Evolutionary conservation across 2,888 invertebrate genomes (phyloP).

Genomic region (Nephrotoma appendiculata): DNA sequence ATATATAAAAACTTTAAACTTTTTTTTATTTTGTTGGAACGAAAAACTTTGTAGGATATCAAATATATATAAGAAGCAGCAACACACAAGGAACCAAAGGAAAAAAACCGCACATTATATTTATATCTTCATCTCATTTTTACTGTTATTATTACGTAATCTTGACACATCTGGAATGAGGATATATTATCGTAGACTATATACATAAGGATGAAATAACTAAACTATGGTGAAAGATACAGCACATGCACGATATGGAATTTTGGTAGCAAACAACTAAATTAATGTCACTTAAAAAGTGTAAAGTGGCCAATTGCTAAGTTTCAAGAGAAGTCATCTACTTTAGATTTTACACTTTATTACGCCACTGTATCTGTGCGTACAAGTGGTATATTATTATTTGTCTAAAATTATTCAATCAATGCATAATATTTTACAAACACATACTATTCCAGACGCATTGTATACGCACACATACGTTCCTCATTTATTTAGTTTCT

Average conservation of each 20-base stretch:
- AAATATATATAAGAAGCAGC: neutral
- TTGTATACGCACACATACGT: neutral
- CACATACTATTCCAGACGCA: neutral
- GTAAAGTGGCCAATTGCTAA: neutral
- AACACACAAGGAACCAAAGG: neutral
- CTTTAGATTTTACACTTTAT: neutral
- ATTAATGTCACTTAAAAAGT: neutral
- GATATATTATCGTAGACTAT: neutral
- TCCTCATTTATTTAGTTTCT: neutral
- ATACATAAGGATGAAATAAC: neutral
- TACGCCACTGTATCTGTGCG: neutral
- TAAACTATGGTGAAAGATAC: neutral
- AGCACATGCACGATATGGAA: neutral
- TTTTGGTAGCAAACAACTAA: neutral
- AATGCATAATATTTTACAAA: neutral
- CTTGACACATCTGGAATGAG: neutral
- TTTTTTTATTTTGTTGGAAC: neutral
- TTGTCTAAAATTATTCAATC: neutral
- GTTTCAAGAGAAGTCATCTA: neutral
- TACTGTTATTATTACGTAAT: neutral
- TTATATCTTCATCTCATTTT: neutral
- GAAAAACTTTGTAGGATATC: neutral
- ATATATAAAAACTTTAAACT: neutral
- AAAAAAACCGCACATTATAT: neutral
- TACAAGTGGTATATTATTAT: neutral